Evolutionary conservation across 2,113 vertebrate genomes (phyloP), one percentile per base, ranked within the genome.

Genomic region (Noctilio leporinus): DNA sequence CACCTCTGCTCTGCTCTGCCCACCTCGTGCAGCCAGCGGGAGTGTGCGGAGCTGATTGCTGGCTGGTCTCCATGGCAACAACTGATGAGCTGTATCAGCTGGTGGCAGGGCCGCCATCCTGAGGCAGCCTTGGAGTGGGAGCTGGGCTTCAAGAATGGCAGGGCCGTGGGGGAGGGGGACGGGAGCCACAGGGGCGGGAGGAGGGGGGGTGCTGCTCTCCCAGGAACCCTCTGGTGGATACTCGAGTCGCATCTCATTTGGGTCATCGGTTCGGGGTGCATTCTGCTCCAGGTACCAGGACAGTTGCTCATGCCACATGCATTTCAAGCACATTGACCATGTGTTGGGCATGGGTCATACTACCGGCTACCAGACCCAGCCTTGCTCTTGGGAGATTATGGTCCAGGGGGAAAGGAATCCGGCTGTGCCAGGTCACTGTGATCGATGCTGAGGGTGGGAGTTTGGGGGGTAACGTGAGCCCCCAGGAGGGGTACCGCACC

Each of bases 41-140:
- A 96, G 90, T 92, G 91, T 91, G 62, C 30, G 0, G 82, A 22
- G 69, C 93, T 73, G 81, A 82, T 62, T 73, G 91, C 73, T 57
- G 91, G 78, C 77, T n/a, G 78, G 94, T 97, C 94, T 96, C 96
- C 94, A 96, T 96, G 95, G 94, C 78, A 96, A 97, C 97, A 67
- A 70, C 88, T 20, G 93, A 92, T 0, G 73, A 93, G 67, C n/a
- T 47, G 70, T 59, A 24, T 81, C 38, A 1, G 62, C 40, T 7
- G 55, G 38, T 85, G 87, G 94, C 88, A 83, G 92, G 82, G 43
- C 89, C 0, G 3, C 59, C 76, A 95, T 94, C 96, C 81, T 51
- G 26, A 26, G 77, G 84, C 91, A 38, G 93, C 49, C 64, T 76
- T 16, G 43, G 92, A 75, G 80, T 19, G 55, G 12, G 90, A 86